Conservation (phyloP, 2,113 vertebrate genomes). For the Corynorhinus townsendii region DNA sequence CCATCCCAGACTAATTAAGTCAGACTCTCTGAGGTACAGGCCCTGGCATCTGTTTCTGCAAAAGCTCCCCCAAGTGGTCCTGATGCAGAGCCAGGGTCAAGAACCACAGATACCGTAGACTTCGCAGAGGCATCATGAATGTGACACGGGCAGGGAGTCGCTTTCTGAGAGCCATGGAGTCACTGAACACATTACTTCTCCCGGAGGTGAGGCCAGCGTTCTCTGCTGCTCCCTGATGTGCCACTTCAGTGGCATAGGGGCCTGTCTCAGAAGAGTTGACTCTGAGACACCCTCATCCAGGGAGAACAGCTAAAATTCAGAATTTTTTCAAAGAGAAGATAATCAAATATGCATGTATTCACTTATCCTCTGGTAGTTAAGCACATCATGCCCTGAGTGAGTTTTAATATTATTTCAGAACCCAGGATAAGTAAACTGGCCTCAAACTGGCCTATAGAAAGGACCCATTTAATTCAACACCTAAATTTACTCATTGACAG, state of each 20-base stretch:
- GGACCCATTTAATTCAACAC: not conserved
- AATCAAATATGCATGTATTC: not conserved
- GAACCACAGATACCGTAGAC: not conserved
- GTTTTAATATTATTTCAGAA: conserved; percentile 1
- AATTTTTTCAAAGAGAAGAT: not conserved
- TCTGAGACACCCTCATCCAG: not conserved
- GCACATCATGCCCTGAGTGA: not conserved
- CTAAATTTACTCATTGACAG: not conserved
- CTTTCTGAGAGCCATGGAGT: not conserved
- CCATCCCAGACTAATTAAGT: not conserved
- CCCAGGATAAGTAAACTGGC: not conserved
- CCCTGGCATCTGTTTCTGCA: not conserved
- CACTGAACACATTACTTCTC: not conserved
- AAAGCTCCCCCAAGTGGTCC: not conserved
- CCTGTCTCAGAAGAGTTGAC: not conserved
- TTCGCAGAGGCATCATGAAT: accelerated
- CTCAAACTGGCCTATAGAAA: not conserved
- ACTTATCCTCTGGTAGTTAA: not conserved
- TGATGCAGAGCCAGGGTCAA: not conserved
- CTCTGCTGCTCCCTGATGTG: not conserved
- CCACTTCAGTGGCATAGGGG: not conserved
- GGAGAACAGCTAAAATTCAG: not conserved
- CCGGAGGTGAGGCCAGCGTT: not conserved
- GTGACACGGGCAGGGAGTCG: not conserved
- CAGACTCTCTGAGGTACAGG: not conserved